Evolutionary conservation across 1,140 invertebrate species (phyloP), one percentile per base, ranked within the genome.

Genomic region (Lasioglossum baleicum): DNA sequence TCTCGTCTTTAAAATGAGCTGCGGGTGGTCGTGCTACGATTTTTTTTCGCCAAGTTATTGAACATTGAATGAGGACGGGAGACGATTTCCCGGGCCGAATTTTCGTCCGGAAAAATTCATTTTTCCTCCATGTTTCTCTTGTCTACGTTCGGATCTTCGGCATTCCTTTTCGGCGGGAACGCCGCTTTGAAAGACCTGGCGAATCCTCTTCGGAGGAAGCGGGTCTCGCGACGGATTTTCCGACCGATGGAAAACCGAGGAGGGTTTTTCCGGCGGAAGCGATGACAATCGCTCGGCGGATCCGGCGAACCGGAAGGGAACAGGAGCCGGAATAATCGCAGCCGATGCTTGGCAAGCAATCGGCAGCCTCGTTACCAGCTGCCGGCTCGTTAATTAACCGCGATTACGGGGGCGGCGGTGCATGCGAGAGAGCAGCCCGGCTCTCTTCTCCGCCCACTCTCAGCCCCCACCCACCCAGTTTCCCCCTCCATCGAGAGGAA

Each of bases 351-450:
- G 84, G 82, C 85, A 82, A 81, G 89, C 89, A 90, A 90, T 90
- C 90, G 88, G 89, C 87, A 88, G 88, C 82, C 90, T 90, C 89
- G 89, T 91, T 91, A 91, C 87, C 86, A 82, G 71, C 68, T 82
- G 58, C 81, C 80, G 81, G 84, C 83, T 90, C 86, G 89, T 91
- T 91, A 91, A 90, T 90, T 90, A 90, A 90, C 90, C 88, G 82
- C 90, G 90, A 90, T 90, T 90, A 90, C 88, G 86, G 74, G 87
- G 87, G 87, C 88, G 84, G 86, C 83, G 89, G 88, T 90, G 89
- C 90, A 84, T 89, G 82, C 80, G 83, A 87, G 85, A 81, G 85
- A 90, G 82, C 88, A 64, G 35, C 40, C 40, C 4, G 31, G 61
- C 51, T 42, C 22, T 53, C 51, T 44, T n/a, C 64, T 67, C 72